Conservation (phyloP, 2,888 invertebrate genomes). For the Mamestra brassicae region DNA sequence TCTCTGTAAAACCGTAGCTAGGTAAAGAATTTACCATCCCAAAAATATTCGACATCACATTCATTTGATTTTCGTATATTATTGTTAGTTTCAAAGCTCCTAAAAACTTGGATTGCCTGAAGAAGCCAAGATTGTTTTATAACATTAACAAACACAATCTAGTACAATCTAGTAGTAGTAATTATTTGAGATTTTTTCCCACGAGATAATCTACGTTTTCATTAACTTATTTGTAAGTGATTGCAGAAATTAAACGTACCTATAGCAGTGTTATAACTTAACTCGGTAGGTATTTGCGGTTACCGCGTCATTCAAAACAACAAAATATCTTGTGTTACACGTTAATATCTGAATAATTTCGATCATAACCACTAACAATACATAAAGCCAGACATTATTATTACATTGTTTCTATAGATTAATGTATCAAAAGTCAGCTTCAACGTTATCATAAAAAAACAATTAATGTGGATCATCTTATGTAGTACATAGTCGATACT, state of each 20-base stretch:
- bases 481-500: constrained; percentile 22
- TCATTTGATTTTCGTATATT: neutral
- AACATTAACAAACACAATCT: neutral
- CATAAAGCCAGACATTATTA: constrained; percentile 44
- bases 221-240: neutral
- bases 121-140: neutral
- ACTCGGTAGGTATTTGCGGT: neutral
- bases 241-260: no score
- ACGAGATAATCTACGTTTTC: neutral
- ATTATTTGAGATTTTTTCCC: no score
- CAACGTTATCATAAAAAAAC: constrained; percentile 33
- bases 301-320: neutral
- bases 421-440: constrained; percentile 29
- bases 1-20: neutral
- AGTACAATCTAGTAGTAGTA: no score
- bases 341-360: neutral
- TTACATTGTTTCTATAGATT: constrained; percentile 29
- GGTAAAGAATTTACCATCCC: neutral
- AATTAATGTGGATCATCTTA: constrained; percentile 44
- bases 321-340: neutral
- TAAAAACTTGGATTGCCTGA: neutral
- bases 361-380: constrained; percentile 14
- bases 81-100: neutral
- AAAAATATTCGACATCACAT: neutral
- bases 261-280: no score